These are phyloP conservation scores for Patagioenas fasciata DNA, from an alignment of 2,113 vertebrate species.

Conservation along the genomic window DNA sequence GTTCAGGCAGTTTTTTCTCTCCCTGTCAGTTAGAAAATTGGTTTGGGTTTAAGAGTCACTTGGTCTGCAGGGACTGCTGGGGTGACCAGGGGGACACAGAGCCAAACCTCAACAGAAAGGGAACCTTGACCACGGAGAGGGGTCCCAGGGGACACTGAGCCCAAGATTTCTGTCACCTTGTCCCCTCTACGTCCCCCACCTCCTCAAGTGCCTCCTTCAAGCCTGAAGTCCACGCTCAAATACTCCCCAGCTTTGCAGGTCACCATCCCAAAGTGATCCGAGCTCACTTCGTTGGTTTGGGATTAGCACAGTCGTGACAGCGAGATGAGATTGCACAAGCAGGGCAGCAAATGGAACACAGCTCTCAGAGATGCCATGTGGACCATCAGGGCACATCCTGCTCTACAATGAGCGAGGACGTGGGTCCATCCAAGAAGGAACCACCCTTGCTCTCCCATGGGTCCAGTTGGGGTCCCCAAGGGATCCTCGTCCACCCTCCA, in stretches of 20 bases:
- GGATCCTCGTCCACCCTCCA: background rate
- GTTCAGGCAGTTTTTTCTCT: background rate
- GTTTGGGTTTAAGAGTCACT: rapidly evolving
- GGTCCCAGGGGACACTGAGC: background rate
- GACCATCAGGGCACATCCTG: background rate
- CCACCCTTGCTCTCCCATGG: rapidly evolving
- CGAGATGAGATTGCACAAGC: background rate
- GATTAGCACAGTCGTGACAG: background rate
- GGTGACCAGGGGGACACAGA: background rate
- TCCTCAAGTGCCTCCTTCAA: background rate
- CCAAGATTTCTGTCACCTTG: background rate
- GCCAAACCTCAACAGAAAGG: background rate
- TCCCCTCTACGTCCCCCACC: background rate
- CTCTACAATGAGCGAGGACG: rapidly evolving
- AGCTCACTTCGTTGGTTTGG: background rate
- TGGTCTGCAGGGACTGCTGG: background rate
- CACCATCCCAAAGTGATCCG: rapidly evolving
- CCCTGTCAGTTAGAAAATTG: too few relatives aligned
- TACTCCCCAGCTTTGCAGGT: background rate
- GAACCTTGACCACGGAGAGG: rapidly evolving
- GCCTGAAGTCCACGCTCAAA: too few relatives aligned
- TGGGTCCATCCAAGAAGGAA: background rate
- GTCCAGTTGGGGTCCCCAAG: rapidly evolving
- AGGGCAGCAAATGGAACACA: rapidly evolving
- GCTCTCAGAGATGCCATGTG: background rate